phyloP scores from a whole-genome alignment of 2,113 vertebrate species.

The Mesoclemmys tuberculata region DNA sequence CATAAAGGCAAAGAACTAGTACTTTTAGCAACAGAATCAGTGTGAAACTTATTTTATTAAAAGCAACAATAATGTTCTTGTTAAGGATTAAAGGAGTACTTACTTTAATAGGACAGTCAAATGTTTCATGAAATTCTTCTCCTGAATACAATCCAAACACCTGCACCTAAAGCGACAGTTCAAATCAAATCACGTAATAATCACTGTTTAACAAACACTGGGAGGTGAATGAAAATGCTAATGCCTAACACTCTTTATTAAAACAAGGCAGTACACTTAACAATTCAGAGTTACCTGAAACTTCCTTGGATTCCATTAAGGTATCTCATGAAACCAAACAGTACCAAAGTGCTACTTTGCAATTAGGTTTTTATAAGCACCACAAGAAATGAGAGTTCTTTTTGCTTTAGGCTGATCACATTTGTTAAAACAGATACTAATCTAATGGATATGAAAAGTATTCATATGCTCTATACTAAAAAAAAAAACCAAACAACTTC shows the following conservation, averaged over 20 bases:
- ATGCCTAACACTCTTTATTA: background rate
- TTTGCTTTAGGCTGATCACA: slow-evolving; percentile 31
- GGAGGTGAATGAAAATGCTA: background rate
- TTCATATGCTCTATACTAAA: slow-evolving; percentile 17
- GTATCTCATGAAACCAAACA: background rate
- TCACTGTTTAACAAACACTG: background rate
- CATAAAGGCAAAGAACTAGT: background rate
- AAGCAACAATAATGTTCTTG: slow-evolving; percentile 29
- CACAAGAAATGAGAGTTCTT: background rate
- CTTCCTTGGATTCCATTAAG: background rate
- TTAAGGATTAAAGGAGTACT: slow-evolving; percentile 70
- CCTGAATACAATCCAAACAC: slow-evolving; percentile 96
- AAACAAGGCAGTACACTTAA: background rate
- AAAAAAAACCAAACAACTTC: no score
- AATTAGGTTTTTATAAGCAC: slow-evolving; percentile 12
- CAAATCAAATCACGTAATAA: background rate
- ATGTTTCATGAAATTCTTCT: slow-evolving; percentile 96
- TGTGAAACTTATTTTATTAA: slow-evolving; percentile 54
- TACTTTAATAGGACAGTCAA: slow-evolving; percentile 99
- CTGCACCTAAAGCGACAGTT: slow-evolving; percentile 85
- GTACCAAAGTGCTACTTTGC: background rate
- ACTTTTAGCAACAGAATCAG: slow-evolving; percentile 24
- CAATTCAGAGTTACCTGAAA: slow-evolving; percentile 11
- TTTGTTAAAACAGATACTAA: slow-evolving; percentile 56
- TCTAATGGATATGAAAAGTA: slow-evolving; percentile 36